Base-by-base conservation (phyloP, 2,888 invertebrate genomes). In the Phengaris alcon region DNA sequence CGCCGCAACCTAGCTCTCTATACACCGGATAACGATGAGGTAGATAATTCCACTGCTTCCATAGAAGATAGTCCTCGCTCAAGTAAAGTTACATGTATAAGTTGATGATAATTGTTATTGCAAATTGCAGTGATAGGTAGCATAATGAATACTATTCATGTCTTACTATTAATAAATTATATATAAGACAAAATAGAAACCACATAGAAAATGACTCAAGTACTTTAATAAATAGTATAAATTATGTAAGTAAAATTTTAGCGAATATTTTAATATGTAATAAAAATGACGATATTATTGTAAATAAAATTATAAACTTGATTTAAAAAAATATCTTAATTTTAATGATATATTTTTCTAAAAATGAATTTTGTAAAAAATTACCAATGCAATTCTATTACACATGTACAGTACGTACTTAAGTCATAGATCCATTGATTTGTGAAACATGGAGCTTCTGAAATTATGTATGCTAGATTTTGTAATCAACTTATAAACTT, bases 1-100 rank as follows among this genome's bases (percentile, higher is more conserved):
- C 86, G 93, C 76, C 86, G 93, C 44, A 93, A 93, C 77, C 81
- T 92, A 76, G 89, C 91, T n/a, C 84, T 92, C 59, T 93, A 93
- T 77, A 87, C 87, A 51, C 81, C 88, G 74, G 88, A 89, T 54
- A 81, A 77, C 75, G 87, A 88, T 77, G 87, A 87, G 44, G 85
- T 81, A 81, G 80, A 81, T 10, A 86, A 86, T 15, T 22, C 84
- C 7, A 77, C 81, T 22, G 85, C 86, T 75, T 79, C 82, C 3
- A 12, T 44, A 8, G 72, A 72, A 35, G 85, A 84, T 1, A 89
- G 87, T 76, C 88, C 88, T 73, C 77, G 78, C 0, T 82, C 81
- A 75, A 87, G 82, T 82, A 91, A 91, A 85, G 74, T 86, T 75
- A 78, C 82, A 44, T 85, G 80, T 81, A 84, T 77, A 76, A 79